Evolutionary conservation across 2,888 invertebrate species (phyloP), one percentile per base, ranked within the genome.

Genomic region (Chorisops tibialis): DNA sequence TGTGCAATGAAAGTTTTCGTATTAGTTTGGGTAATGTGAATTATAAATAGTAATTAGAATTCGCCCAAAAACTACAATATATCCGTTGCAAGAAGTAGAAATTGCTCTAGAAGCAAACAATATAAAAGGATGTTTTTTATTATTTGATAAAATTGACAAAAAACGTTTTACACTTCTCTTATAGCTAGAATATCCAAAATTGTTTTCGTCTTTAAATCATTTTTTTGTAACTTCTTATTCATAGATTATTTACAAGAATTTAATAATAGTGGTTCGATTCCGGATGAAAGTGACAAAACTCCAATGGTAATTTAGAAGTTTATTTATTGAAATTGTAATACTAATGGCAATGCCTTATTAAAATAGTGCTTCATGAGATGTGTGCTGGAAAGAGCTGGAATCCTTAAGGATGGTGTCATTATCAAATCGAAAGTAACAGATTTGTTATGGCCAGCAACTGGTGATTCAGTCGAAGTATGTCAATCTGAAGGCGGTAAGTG

Each of bases 291-390:
- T 4, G 82, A 83, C 50, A 79, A 73, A 69, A 82, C 82, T 1
- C 82, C 84, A 7, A 83, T 82, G 80, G 85, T 84, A 74, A 70
- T n/a, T n/a, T n/a, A 66, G n/a, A n/a, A n/a, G n/a, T n/a, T n/a
- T 64, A 21, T 43, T 3, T 14, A 51, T 43, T 43, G 5, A 19
- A 24, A 54, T 51, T 5, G 21, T 19, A 51, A 37, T n/a, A n/a
- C n/a, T n/a, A 37, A 37, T 37, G n/a, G 5, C 30, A 30, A 30
- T 38, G 66, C 69, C 35, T 39, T 6, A 39, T 14, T 12, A 18
- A n/a, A 49, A 30, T 68, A 78, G 85, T 85, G 85, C 66, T 85
- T 77, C 67, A 70, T 85, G 6, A 79, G 81, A 3, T 85, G 85
- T 61, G 75, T 82, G 4, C 76, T 81, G 56, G 80, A 81, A 68